Evolutionary conservation across 2,888 invertebrate species (phyloP), one percentile per base, ranked within the genome.

Genomic region (Kuschelorhynchus macadamiae): DNA sequence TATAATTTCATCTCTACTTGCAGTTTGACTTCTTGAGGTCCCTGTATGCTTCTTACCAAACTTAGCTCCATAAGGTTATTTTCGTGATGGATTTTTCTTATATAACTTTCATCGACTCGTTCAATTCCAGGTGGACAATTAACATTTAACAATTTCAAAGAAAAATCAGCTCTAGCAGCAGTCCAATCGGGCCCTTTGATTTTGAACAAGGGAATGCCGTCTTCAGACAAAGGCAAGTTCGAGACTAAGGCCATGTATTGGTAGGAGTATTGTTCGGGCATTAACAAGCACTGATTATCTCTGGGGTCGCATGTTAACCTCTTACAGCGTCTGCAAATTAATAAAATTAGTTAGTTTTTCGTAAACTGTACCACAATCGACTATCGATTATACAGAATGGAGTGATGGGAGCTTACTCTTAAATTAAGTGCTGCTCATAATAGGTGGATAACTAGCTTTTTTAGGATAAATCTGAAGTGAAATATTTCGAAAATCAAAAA

Each of bases 171-270:
- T 25, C 86, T 87, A 1, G 92, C 90, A 21, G 88, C 87, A 2
- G 88, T 85, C 87, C 91, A 91, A 33, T 87, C 85, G 0, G 94
- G 94, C 0, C 96, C 96, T 20, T 92, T 87, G 88, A 98, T 92
- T 7, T 94, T 94, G 83, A 98, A 97, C 7, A 98, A 86, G 59
- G 94, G 92, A 33, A 92, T 85, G 41, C 88, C 85, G 1, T 89
- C 90, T 25, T 78, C 75, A 5, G 77, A 63, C 36, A 95, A 87
- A 55, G 91, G 90, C 59, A 94, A 85, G 80, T 94, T 92, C 18
- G 96, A 93, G 0, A 95, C 93, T 77, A 98, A 91, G 0, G 96
- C 94, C 75, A 98, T 93, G 83, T 95, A 98, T 84, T 97, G 96
- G 86, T 92, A 96, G 30, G 95, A 95, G 81, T 93, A 93, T 55